Conservation (phyloP, 2,113 vertebrate species). For the Tenrec ecaudatus region DNA sequence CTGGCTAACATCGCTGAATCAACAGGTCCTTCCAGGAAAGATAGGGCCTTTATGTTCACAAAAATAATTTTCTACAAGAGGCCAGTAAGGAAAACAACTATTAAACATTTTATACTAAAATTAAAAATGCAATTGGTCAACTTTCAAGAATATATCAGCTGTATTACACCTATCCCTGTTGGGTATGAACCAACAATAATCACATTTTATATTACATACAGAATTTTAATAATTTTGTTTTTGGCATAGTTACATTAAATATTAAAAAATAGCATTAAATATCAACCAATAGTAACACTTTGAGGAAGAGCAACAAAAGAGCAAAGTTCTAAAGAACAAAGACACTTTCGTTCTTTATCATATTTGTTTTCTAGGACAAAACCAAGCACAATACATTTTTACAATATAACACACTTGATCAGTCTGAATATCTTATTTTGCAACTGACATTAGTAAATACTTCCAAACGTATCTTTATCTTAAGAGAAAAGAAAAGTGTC, state of each 20-base stretch:
- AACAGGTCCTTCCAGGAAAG: conserved; percentile 85
- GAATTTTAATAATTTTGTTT: conserved; percentile 42
- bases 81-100: conserved; percentile 31
- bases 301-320: conserved; percentile 77
- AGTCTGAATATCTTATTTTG: conserved; percentile 60
- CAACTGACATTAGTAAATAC: conserved; percentile 59
- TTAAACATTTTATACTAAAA: conserved; percentile 69
- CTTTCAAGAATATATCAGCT: conserved; percentile 48
- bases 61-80: conserved; percentile 66
- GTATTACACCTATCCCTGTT: conserved; percentile 20
- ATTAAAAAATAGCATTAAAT: conserved; percentile 23
- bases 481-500: conserved; percentile 58
- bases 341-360: background rate
- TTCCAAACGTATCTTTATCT: conserved; percentile 42
- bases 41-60: conserved; percentile 44
- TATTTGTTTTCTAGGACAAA: conserved; percentile 47
- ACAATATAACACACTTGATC: conserved; percentile 13
- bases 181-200: background rate
- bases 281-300: conserved; percentile 28
- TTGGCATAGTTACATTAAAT: conserved; percentile 28
- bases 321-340: conserved; percentile 81
- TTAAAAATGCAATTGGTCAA: conserved; percentile 10
- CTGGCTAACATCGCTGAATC: conserved; percentile 85
- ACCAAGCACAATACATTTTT: background rate
- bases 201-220: conserved; percentile 56